These are phyloP conservation scores for Psilanteris sp. DNA, from an alignment of 1,140 invertebrate genomes.

Conservation along the genomic window DNA sequence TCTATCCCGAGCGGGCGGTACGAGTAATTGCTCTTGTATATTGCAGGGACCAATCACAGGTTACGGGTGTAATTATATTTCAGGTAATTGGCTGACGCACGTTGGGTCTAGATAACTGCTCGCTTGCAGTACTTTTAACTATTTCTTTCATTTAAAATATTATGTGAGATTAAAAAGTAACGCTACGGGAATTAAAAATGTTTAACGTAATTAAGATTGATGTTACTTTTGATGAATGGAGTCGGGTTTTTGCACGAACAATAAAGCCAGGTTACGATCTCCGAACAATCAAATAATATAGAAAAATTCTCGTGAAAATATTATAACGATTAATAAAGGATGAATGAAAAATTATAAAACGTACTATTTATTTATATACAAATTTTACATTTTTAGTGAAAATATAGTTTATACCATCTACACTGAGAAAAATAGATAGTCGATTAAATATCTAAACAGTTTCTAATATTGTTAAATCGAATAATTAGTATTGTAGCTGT, in stretches of 20 bases:
- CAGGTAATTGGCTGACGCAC: slow-evolving; percentile 53
- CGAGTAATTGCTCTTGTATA: slow-evolving; percentile 67
- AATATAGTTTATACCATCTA: no score
- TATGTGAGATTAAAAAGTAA: background rate
- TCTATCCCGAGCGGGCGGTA: slow-evolving; percentile 56
- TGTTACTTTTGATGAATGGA: slow-evolving; percentile 20
- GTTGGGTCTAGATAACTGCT: slow-evolving; percentile 55
- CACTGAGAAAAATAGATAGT: no score
- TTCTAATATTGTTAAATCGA: no score
- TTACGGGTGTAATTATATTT: slow-evolving; percentile 64
- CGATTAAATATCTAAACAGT: no score
- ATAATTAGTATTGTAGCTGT: no score
- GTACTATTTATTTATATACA: no score
- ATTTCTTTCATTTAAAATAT: slow-evolving; percentile 42
- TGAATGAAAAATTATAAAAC: no score
- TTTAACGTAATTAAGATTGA: slow-evolving; percentile 47
- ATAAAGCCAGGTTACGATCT: background rate
- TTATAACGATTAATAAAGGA: no score
- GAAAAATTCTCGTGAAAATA: no score
- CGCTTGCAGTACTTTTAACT: slow-evolving; percentile 14
- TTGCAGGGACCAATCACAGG: slow-evolving; percentile 56
- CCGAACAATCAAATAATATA: no score
- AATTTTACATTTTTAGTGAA: no score
- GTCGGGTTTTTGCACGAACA: background rate
- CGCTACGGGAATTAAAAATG: slow-evolving; percentile 20